Percentiles rank a stretch among this genome's conserved stretches.
Evolutionary conservation across 2,888 invertebrate species (phyloP).

Genomic region (Panzeria rudis): DNA sequence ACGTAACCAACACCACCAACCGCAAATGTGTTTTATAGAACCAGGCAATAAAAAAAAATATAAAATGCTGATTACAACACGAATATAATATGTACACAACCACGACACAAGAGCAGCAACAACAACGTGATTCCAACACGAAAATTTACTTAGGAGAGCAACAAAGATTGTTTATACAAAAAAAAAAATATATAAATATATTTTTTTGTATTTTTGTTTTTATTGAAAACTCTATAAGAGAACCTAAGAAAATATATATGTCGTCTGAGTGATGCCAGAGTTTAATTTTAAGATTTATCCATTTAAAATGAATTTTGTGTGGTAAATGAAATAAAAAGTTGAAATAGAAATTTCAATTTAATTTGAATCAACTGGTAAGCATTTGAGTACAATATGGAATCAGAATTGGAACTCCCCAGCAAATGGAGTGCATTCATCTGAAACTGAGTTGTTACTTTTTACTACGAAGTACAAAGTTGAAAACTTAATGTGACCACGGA

Average conservation of each 20-base stretch:
- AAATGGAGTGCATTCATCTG: no score
- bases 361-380: no score
- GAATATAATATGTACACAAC: conserved; percentile 35
- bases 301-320: background rate
- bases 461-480: no score
- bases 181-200: background rate
- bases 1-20: conserved; percentile 24
- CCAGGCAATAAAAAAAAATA: conserved; percentile 43
- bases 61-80: conserved; percentile 65
- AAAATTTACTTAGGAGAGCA: conserved; percentile 61
- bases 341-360: no score
- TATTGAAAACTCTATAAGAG: conserved; percentile 42
- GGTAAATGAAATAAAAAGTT: no score
- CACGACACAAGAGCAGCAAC: conserved; percentile 30
- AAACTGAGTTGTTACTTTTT: no score
- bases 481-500: no score
- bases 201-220: conserved; percentile 2
- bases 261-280: conserved; percentile 40
- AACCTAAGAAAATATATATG: conserved; percentile 8
- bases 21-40: conserved; percentile 37
- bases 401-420: no score
- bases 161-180: conserved; percentile 22
- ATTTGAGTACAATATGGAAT: no score
- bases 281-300: background rate
- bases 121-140: conserved; percentile 52